phyloP scores from a whole-genome alignment of 2,797 vertebrate genomes.

The Pangasius larnaudii region DNA sequence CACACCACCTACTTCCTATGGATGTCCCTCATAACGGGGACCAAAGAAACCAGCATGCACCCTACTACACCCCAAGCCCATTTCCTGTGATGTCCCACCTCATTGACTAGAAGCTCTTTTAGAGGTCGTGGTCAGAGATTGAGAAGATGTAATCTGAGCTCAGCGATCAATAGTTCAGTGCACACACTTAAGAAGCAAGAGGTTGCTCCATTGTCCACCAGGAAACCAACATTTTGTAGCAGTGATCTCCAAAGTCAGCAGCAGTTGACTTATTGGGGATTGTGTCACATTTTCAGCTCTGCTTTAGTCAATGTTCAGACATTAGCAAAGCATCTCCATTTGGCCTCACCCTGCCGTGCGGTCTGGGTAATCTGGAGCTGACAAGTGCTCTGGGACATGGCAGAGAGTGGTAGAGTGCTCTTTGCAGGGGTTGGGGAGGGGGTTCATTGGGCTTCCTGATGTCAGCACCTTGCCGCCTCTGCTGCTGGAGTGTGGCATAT shows the following conservation, averaged over 20 bases:
- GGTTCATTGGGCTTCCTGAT: conserved; percentile 52
- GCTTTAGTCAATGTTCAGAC: conserved; percentile 31
- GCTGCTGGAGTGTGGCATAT: conserved; percentile 54
- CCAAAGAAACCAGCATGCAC: neutral
- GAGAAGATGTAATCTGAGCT: conserved; percentile 46
- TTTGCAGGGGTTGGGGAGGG: conserved; percentile 46
- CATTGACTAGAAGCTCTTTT: conserved; percentile 38
- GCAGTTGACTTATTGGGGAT: neutral
- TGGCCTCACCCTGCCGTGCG: conserved; percentile 42
- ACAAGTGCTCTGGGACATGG: conserved; percentile 48
- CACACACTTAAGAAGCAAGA: conserved; percentile 41
- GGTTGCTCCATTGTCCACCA: conserved; percentile 13
- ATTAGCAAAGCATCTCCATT: conserved; percentile 32
- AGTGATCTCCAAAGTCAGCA: conserved; percentile 22
- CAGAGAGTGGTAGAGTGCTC: conserved; percentile 54
- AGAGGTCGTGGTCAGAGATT: conserved; percentile 41
- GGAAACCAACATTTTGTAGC: conserved; percentile 21
- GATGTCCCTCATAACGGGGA: neutral
- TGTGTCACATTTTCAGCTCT: conserved; percentile 18
- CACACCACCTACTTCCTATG: neutral
- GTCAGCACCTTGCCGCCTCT: conserved; percentile 51
- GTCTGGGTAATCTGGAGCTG: conserved; percentile 45
- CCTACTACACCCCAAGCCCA: conserved; percentile 16
- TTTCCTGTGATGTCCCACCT: conserved; percentile 29
- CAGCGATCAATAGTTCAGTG: conserved; percentile 39